These are phyloP conservation scores for Parasteatoda tepidariorum DNA, from an alignment of 1,140 invertebrate genomes.

Conservation along the genomic window DNA sequence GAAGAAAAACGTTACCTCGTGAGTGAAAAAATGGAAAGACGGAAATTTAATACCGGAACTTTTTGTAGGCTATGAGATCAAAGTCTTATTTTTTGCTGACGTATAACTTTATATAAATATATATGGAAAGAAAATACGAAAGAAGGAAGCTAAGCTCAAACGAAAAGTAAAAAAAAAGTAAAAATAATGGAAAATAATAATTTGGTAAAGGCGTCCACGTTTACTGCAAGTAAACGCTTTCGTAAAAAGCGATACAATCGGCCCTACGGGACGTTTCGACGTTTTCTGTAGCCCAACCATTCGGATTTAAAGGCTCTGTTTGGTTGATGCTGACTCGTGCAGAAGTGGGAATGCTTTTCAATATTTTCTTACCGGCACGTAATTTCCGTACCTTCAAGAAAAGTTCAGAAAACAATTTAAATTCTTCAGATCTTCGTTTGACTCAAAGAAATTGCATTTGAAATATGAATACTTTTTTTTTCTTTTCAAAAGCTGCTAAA, in stretches of 20 bases:
- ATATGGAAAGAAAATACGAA: slow-evolving; percentile 18
- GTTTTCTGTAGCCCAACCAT: neutral
- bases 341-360: neutral
- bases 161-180: slow-evolving; percentile 17
- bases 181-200: slow-evolving; percentile 6
- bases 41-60: slow-evolving; percentile 60
- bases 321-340: slow-evolving; percentile 14
- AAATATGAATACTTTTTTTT: too few relatives aligned
- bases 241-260: slow-evolving; percentile 40
- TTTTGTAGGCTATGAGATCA: slow-evolving; percentile 57
- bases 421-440: too few relatives aligned
- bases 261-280: neutral
- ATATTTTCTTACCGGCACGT: neutral
- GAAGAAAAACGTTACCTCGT: slow-evolving; percentile 15
- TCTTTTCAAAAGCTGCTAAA: too few relatives aligned
- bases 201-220: neutral
- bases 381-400: neutral
- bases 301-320: neutral
- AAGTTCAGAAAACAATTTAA: neutral
- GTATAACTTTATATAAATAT: slow-evolving; percentile 54
- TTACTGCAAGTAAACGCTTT: slow-evolving; percentile 49
- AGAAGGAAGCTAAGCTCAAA: neutral
- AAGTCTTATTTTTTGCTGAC: slow-evolving; percentile 60
- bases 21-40: slow-evolving; percentile 20
- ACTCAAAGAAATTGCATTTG: too few relatives aligned